A percentile compares a stretch with the other conserved stretches of the same genome.
phyloP scores from a whole-genome alignment of 2,888 invertebrate genomes.

The Cosmopolites sordidus region DNA sequence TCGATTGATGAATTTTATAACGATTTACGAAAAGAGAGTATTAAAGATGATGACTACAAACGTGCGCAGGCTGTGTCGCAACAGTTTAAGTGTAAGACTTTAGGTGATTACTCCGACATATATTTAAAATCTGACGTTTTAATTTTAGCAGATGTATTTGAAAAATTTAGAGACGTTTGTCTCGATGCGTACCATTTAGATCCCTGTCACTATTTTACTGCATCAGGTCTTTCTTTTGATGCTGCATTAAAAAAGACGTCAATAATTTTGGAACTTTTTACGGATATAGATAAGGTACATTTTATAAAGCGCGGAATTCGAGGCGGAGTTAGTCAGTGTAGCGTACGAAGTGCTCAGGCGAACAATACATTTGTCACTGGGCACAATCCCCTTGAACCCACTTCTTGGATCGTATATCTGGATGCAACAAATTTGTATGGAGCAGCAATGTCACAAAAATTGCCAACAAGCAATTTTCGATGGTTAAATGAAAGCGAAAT shows the following conservation, averaged over 20 bases:
- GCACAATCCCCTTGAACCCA: background rate
- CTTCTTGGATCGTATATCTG: slow-evolving; percentile 7
- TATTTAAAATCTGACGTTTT: slow-evolving; percentile 7
- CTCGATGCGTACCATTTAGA: background rate
- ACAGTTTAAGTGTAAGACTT: slow-evolving; percentile 3
- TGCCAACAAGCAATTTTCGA: slow-evolving; percentile 4
- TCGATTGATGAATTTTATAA: slow-evolving; percentile 1
- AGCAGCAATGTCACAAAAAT: background rate
- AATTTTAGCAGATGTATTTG: slow-evolving; percentile 4
- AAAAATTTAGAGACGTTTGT: slow-evolving; percentile 3
- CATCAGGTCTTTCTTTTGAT: slow-evolving; percentile 7
- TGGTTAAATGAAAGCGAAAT: slow-evolving; percentile 1
- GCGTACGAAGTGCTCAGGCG: background rate
- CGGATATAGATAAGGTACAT: slow-evolving; percentile 16
- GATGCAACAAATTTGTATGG: too few species aligned
- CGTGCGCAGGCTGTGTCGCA: background rate
- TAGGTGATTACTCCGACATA: slow-evolving; percentile 4
- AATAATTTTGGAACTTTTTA: slow-evolving; percentile 15
- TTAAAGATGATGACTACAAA: slow-evolving; percentile 1
- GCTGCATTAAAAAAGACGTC: slow-evolving; percentile 7
- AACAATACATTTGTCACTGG: slow-evolving; percentile 6
- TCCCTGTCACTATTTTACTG: slow-evolving; percentile 2
- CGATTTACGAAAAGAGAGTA: slow-evolving; percentile 1
- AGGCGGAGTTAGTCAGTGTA: slow-evolving; percentile 10
- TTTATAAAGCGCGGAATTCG: slow-evolving; percentile 13